Evolutionary conservation across 92 coral and sea anemone species (phyloP).

Genomic region (Diadumene lineata): DNA sequence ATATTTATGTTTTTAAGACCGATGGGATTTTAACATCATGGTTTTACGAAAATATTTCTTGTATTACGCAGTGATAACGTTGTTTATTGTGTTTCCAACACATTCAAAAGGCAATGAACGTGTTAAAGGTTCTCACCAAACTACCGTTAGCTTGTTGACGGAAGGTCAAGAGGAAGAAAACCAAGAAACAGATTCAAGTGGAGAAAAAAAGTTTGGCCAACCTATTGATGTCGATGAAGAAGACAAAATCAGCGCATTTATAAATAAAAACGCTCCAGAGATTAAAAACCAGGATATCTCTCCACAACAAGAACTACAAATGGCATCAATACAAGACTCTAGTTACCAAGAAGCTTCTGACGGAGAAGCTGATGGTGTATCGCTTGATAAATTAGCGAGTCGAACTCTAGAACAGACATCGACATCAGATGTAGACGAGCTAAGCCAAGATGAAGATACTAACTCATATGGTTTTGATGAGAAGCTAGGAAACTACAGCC

Average conservation of each 20-base stretch:
- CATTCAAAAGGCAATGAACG: not conserved
- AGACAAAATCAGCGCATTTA: not conserved
- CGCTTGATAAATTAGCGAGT: constrained; percentile 5
- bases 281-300: constrained; percentile 20
- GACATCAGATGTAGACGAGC: constrained; percentile 5
- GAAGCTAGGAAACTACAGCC: not conserved
- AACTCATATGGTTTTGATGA: not conserved
- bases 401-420: constrained; percentile 12
- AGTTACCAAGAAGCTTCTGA: constrained; percentile 27
- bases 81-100: not conserved
- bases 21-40: not conserved
- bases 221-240: not conserved
- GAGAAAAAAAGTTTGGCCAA: constrained; percentile 13
- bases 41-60: not conserved
- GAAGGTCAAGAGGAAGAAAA: not conserved
- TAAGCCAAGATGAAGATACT: not conserved
- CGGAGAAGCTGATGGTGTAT: constrained; percentile 11
- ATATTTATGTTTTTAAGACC: not conserved
- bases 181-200: not conserved
- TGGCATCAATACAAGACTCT: constrained; percentile 31
- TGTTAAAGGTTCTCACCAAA: not conserved
- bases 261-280: constrained; percentile 16
- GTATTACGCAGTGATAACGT: not conserved
- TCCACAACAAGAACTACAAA: constrained; percentile 25
- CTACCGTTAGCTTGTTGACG: not conserved